Evolutionary conservation across 2,113 vertebrate genomes (phyloP).

Genomic region (Scortum barcoo): DNA sequence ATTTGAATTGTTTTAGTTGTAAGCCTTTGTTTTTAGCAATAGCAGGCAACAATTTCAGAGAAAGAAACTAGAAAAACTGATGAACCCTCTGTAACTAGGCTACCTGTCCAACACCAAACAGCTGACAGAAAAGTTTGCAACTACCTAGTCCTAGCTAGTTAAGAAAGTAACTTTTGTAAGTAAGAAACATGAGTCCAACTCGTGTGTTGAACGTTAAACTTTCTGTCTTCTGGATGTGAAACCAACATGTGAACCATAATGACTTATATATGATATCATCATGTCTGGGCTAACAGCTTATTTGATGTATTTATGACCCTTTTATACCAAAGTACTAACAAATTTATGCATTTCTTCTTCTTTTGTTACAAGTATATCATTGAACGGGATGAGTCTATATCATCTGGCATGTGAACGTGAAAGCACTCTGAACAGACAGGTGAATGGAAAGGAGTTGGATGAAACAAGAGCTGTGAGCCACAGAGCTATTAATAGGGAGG

Average conservation of each 20-base stretch:
- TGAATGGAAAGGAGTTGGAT: constrained; percentile 50
- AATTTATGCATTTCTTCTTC: neutral
- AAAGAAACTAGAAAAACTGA: neutral
- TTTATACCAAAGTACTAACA: neutral
- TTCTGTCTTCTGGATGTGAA: neutral
- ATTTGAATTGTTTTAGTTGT: neutral
- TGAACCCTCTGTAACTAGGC: neutral
- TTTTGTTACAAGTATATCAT: neutral
- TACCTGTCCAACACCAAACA: neutral
- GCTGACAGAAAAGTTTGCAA: neutral
- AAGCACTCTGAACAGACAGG: constrained; percentile 16
- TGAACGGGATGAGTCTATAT: neutral
- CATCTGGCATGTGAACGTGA: neutral
- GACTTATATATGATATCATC: neutral
- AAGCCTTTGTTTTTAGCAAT: neutral
- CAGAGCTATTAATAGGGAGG: constrained; percentile 71
- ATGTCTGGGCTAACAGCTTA: neutral
- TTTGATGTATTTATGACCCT: neutral
- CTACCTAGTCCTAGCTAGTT: neutral
- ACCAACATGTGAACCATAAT: neutral
- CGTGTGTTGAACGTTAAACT: neutral
- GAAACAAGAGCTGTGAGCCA: constrained; percentile 66
- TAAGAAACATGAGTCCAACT: neutral
- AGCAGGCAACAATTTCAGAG: neutral
- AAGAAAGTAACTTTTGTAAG: neutral